These are phyloP conservation scores for Blastomussa wellsi DNA, from an alignment of 92 coral and sea anemone species.

Conservation along the genomic window DNA sequence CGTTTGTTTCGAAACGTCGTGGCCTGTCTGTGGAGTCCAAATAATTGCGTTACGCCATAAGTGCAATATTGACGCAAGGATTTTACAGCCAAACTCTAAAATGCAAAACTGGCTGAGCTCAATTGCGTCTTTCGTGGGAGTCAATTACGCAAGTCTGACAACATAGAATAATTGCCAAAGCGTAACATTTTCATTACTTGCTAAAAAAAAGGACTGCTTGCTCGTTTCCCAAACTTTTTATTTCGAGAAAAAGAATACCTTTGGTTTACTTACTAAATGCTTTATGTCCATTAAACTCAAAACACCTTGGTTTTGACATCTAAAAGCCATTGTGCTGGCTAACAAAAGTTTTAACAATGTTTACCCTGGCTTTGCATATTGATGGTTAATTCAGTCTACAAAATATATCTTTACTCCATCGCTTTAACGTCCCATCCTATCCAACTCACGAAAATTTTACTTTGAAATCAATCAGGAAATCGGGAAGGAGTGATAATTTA, in stretches of 20 bases:
- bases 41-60: conserved; percentile 11
- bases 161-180: conserved; percentile 1
- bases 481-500: conserved; percentile 23
- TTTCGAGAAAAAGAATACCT: conserved; percentile 7
- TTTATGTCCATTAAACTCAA: conserved; percentile 37
- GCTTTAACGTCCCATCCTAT: neutral
- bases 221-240: conserved; percentile 8
- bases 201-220: neutral
- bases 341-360: conserved; percentile 66
- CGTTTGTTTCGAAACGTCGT: neutral
- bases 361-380: conserved; percentile 57
- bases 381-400: conserved; percentile 1
- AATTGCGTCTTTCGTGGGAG: neutral
- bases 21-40: conserved; percentile 3
- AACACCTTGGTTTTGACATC: conserved; percentile 49
- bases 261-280: conserved; percentile 6
- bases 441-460: neutral
- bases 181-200: conserved; percentile 6
- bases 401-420: conserved; percentile 2
- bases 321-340: conserved; percentile 51
- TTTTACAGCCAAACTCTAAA: neutral
- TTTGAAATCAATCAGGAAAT: neutral
- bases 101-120: neutral
- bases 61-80: conserved; percentile 18
- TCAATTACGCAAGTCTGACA: neutral